phyloP scores from a whole-genome alignment of 2,113 vertebrate genomes.

The Rhizomys pruinosus region DNA sequence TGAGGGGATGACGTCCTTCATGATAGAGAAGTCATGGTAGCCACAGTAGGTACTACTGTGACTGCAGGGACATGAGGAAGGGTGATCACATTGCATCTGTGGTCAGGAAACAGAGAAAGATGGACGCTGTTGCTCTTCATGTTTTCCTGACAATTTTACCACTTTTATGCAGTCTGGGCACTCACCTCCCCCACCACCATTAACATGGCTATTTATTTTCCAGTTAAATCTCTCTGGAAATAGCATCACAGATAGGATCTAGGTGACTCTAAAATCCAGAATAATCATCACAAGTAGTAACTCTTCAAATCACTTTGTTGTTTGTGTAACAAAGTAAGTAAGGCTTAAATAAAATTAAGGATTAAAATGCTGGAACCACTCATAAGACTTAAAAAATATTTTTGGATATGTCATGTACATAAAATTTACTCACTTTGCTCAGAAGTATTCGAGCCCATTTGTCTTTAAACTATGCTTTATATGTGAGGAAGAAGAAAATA shows the following conservation, averaged over 20 bases:
- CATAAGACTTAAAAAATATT: background rate
- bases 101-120: background rate
- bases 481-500: constrained; percentile 3
- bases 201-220: background rate
- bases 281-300: background rate
- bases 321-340: constrained; percentile 21
- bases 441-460: constrained; percentile 50
- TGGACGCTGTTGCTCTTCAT: too few species aligned
- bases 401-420: background rate
- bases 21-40: too few species aligned
- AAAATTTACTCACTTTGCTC: constrained; percentile 29
- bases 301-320: background rate
- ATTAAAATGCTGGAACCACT: background rate
- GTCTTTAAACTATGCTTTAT: background rate
- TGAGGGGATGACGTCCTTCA: too few species aligned
- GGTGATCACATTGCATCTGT: too few species aligned
- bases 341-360: constrained; percentile 13
- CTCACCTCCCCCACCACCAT: background rate
- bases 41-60: too few species aligned
- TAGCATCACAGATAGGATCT: background rate
- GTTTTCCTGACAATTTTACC: background rate
- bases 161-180: background rate
- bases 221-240: background rate
- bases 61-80: too few species aligned
- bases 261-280: background rate